phyloP scores from a whole-genome alignment of 2,113 vertebrate genomes.

The Chaenocephalus aceratus region DNA sequence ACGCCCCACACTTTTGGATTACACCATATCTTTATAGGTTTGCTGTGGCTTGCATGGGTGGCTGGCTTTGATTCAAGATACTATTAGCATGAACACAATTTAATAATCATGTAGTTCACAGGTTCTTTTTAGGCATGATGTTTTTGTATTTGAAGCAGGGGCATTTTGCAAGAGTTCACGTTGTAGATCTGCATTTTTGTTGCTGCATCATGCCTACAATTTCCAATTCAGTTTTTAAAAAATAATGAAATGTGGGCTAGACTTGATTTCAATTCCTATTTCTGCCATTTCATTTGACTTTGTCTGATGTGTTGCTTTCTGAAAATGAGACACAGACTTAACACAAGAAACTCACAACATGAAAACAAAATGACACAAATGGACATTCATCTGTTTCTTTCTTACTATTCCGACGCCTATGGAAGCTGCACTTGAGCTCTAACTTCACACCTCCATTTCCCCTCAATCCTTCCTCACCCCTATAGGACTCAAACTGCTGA shows the following conservation, averaged over 20 bases:
- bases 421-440: conserved; percentile 47
- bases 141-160: conserved; percentile 58
- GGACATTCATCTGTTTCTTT: conserved; percentile 47
- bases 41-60: conserved; percentile 72
- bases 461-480: conserved; percentile 73
- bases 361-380: conserved; percentile 32
- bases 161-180: conserved; percentile 51
- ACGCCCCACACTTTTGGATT: conserved; percentile 54
- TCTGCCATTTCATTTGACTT: conserved; percentile 21
- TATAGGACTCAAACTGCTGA: conserved; percentile 76
- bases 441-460: conserved; percentile 78
- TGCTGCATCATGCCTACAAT: conserved; percentile 14
- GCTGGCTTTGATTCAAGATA: conserved; percentile 51
- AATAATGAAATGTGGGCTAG: not conserved
- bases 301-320: conserved; percentile 34
- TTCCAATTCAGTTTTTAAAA: not conserved
- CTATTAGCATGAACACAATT: conserved; percentile 67
- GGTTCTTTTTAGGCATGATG: conserved; percentile 64
- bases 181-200: conserved; percentile 32
- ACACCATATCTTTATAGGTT: conserved; percentile 56
- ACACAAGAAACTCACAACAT: conserved; percentile 43
- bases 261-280: conserved; percentile 26
- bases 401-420: conserved; percentile 38
- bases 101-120: conserved; percentile 46
- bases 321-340: conserved; percentile 42